Percentiles rank a stretch among this genome's conserved stretches.
These are phyloP conservation scores for Tapera naevia DNA, from an alignment of 2,797 vertebrate species.

Conservation along the genomic window DNA sequence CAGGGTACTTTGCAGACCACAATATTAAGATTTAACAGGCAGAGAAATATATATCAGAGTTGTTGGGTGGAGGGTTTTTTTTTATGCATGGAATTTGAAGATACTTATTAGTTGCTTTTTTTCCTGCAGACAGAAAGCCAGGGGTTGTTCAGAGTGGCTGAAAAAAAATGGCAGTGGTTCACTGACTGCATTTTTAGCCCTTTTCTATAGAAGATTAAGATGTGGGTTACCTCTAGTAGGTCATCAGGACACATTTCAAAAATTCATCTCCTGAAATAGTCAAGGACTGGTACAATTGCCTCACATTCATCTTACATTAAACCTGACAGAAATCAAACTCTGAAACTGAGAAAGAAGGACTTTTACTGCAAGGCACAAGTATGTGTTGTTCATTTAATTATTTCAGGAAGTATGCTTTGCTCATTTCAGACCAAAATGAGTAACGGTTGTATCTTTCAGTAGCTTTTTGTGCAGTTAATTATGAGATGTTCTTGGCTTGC, in stretches of 20 bases:
- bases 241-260: background rate
- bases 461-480: conserved; percentile 20
- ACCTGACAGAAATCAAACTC: background rate
- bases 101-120: background rate
- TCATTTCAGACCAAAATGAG: background rate
- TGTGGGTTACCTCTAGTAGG: background rate
- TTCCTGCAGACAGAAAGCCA: background rate
- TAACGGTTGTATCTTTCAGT: background rate
- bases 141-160: background rate
- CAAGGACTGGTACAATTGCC: conserved; percentile 20
- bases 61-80: background rate
- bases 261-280: background rate
- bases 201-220: background rate
- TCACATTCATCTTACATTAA: background rate
- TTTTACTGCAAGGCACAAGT: conserved; percentile 5
- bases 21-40: background rate
- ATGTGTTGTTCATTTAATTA: background rate
- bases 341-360: background rate
- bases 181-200: background rate
- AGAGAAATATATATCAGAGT: background rate
- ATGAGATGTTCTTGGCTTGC: background rate
- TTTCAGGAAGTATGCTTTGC: background rate
- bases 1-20: background rate
- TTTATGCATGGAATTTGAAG: background rate
- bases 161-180: background rate